These are phyloP conservation scores for Drosophila anomalipes DNA, from an alignment of 2,888 invertebrate species.

Conservation along the genomic window DNA sequence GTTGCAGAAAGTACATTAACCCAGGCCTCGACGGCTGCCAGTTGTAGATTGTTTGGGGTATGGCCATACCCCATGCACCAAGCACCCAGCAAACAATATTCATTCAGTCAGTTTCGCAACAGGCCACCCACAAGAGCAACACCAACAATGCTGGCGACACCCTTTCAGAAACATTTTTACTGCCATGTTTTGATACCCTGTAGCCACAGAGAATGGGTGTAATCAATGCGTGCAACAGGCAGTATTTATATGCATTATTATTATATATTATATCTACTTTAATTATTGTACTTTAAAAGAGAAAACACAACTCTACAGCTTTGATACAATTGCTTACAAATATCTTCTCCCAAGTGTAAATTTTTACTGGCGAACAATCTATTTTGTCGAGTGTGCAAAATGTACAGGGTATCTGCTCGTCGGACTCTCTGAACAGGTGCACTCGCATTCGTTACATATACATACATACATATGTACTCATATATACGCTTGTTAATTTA, in stretches of 20 bases:
- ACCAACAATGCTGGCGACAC: slow-evolving; percentile 58
- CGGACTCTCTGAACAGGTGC: not conserved
- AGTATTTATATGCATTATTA: not conserved
- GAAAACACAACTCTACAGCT: not conserved
- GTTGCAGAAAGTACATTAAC: slow-evolving; percentile 72
- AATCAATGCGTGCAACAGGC: no score
- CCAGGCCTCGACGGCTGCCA: slow-evolving; percentile 51
- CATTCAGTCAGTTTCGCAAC: slow-evolving; percentile 37
- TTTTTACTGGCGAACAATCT: not conserved
- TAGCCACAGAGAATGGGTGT: not conserved
- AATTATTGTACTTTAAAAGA: not conserved
- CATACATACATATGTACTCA: not conserved
- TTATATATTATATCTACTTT: no score
- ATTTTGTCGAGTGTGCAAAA: not conserved
- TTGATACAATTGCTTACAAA: not conserved
- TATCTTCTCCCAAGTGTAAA: fast-evolving
- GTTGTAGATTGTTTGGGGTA: slow-evolving; percentile 40
- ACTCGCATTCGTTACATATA: not conserved
- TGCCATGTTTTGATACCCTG: slow-evolving; percentile 17
- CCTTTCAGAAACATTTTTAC: slow-evolving; percentile 61
- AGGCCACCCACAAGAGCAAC: slow-evolving; percentile 59
- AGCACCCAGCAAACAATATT: not conserved
- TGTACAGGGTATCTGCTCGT: not conserved
- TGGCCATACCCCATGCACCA: slow-evolving; percentile 11
- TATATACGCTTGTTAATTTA: slow-evolving; percentile 70